Conservation (phyloP, 2,797 vertebrate species). For the Argya squamiceps region DNA sequence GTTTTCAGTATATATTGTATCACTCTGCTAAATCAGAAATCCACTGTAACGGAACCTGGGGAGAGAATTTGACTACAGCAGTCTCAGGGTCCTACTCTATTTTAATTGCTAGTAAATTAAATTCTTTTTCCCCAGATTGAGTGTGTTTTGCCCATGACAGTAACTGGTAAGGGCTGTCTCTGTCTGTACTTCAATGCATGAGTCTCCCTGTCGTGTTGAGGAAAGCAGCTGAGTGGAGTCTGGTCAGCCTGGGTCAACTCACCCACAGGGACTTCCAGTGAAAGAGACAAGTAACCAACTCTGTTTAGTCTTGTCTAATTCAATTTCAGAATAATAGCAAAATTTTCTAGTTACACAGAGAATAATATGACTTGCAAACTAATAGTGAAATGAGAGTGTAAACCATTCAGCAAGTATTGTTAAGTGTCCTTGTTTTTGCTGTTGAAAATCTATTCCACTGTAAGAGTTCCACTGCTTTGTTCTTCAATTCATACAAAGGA, state of each 20-base stretch:
- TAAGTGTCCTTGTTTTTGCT: neutral
- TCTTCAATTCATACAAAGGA: neutral
- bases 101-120: neutral
- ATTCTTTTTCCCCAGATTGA: rapidly evolving
- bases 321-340: neutral
- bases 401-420: neutral
- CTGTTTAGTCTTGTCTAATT: neutral
- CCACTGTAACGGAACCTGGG: neutral
- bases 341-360: neutral
- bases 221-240: neutral
- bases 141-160: neutral
- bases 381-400: neutral
- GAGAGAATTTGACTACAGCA: neutral
- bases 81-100: neutral
- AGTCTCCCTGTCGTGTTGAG: neutral
- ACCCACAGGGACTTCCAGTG: neutral
- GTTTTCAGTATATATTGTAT: neutral
- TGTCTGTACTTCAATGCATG: neutral
- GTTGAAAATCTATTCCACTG: neutral
- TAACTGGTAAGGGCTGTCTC: neutral
- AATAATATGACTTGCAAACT: neutral
- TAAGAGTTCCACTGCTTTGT: neutral
- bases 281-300: neutral
- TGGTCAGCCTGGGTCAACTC: neutral
- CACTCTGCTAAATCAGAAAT: neutral